Evolutionary conservation across 1,140 invertebrate species (phyloP).

Genomic region (Drosophila pruinosa): DNA sequence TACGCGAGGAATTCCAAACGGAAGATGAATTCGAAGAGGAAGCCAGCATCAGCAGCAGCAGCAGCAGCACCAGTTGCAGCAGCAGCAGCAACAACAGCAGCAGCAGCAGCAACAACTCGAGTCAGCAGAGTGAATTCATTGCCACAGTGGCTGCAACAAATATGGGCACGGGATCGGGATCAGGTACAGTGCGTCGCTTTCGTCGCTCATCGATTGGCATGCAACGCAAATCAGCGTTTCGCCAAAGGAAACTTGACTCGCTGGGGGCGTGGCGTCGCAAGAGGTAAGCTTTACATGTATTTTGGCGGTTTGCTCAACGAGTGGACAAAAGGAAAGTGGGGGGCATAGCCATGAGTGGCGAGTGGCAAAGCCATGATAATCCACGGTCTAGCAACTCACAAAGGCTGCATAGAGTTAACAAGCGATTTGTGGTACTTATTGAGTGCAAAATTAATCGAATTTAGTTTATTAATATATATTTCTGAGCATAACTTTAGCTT

Average conservation of each 20-base stretch:
- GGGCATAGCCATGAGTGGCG: not conserved
- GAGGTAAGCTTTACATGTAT: constrained; percentile 60
- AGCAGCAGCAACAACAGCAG: constrained; percentile 18
- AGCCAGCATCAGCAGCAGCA: constrained; percentile 8
- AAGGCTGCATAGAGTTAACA: too few species aligned
- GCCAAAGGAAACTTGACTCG: constrained; percentile 78
- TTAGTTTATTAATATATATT: too few species aligned
- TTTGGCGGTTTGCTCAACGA: not conserved
- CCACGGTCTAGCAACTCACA: not conserved
- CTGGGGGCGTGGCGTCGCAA: constrained; percentile 71
- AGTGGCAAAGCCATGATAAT: not conserved
- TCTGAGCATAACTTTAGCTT: too few species aligned
- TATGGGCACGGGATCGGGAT: constrained; percentile 13
- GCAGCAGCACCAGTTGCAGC: constrained; percentile 8
- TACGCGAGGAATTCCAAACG: constrained; percentile 74
- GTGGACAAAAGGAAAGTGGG: not conserved
- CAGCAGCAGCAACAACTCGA: constrained; percentile 1
- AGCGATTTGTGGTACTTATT: constrained; percentile 10
- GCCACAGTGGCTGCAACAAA: constrained; percentile 25
- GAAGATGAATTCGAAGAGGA: constrained; percentile 57
- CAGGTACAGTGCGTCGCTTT: constrained; percentile 58
- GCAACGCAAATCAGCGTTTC: constrained; percentile 76
- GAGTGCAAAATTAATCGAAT: too few species aligned
- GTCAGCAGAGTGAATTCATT: constrained; percentile 36
- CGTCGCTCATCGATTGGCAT: constrained; percentile 79